phyloP scores from a whole-genome alignment of 2,888 invertebrate genomes.

The Chloromyia formosa region DNA sequence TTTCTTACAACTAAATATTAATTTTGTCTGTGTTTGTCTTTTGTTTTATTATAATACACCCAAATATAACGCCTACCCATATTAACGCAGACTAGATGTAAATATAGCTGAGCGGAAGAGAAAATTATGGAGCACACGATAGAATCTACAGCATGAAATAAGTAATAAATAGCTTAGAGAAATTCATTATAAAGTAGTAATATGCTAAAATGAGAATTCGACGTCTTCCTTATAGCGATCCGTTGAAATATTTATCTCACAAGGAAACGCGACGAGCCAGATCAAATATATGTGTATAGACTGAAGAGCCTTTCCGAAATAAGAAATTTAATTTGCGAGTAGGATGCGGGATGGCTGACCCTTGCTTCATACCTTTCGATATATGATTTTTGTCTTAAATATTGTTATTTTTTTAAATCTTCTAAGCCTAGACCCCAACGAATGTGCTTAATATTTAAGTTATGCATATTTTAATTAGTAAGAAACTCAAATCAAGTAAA shows the following conservation, averaged over 20 bases:
- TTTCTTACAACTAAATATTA: too few species aligned
- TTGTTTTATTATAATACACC: too few species aligned
- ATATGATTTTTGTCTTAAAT: neutral
- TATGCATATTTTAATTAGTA: neutral
- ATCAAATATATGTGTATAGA: too few species aligned
- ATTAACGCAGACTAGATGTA: neutral
- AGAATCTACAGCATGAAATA: slow-evolving; percentile 23
- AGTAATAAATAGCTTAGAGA: slow-evolving; percentile 4
- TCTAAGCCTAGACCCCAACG: slow-evolving; percentile 21
- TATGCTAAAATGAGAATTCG: slow-evolving; percentile 23
- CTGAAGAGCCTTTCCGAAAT: too few species aligned
- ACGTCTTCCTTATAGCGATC: slow-evolving; percentile 4
- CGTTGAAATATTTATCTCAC: too few species aligned
- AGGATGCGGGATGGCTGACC: slow-evolving; percentile 52
- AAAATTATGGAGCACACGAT: slow-evolving; percentile 1
- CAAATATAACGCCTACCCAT: neutral
- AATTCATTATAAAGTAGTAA: too few species aligned
- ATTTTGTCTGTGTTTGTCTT: too few species aligned
- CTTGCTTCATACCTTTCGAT: neutral
- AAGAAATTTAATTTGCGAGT: slow-evolving; percentile 39
- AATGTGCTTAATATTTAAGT: neutral
- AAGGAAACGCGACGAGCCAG: too few species aligned
- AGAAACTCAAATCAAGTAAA: slow-evolving; percentile 2
- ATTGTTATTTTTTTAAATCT: slow-evolving; percentile 15
- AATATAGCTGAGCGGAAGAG: neutral